These are phyloP conservation scores for Cheilosia grossa DNA, from an alignment of 2,888 invertebrate genomes.

Conservation along the genomic window DNA sequence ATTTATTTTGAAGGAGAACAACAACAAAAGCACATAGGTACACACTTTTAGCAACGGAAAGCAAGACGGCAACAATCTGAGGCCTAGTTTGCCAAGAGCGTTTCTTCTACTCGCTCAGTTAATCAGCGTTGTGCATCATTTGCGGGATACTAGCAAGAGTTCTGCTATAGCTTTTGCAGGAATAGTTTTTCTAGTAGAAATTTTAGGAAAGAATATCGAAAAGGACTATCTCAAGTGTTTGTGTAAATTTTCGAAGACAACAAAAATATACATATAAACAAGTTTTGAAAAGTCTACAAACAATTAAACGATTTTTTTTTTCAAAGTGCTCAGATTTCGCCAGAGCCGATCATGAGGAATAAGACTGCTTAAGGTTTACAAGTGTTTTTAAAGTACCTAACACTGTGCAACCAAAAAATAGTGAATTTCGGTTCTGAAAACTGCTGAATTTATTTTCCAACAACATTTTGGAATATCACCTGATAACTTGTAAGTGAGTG, in stretches of 20 bases:
- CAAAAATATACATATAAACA: neutral
- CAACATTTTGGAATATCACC: constrained; percentile 5
- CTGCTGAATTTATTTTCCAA: neutral
- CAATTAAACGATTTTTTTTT: neutral
- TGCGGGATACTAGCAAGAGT: constrained; percentile 28
- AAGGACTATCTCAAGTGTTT: neutral
- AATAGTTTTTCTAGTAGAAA: constrained; percentile 11
- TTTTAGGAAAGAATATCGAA: neutral
- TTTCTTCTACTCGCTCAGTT: constrained; percentile 42
- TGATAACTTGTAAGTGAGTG: neutral
- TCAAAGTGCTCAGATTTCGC: neutral
- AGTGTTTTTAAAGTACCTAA: constrained; percentile 1
- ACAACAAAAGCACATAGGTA: constrained; percentile 22
- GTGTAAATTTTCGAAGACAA: constrained; percentile 6
- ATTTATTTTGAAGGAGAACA: constrained; percentile 56
- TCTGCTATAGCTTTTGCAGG: neutral
- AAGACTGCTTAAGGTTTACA: constrained; percentile 12
- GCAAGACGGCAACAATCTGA: neutral
- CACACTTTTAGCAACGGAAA: constrained; percentile 35
- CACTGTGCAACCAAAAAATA: neutral
- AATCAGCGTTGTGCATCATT: constrained; percentile 60
- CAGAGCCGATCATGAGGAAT: constrained; percentile 12
- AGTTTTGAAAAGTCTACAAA: neutral
- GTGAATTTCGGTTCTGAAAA: neutral
- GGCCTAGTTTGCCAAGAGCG: constrained; percentile 32